Base-by-base conservation (phyloP, 2,797 vertebrate genomes). In the Ambastaia sidthimunki region DNA sequence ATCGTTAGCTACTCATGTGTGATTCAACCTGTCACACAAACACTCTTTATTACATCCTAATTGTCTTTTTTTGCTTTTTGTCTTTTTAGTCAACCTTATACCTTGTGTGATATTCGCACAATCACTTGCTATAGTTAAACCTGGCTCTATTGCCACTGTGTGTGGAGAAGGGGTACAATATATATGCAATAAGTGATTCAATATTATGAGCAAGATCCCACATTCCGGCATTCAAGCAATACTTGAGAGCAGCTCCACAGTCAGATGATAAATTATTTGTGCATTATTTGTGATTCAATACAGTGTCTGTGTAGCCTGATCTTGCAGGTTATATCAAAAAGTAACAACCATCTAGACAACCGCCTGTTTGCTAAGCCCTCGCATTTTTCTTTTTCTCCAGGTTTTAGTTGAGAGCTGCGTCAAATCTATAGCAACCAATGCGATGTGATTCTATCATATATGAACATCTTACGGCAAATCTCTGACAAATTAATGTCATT, bases 41-140 rank as follows among this genome's bases (percentile, higher is more conserved):
- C 41, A 70, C 7, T 57, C 10, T 67, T 55, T 76, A 67, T 44
- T 25, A 65, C 28, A 60, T 48, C 55, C 57, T 31, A 62, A 31
- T 25, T 16, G 16, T 60, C 7, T 28, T 67, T 68, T n/a, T 28
- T 37, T 37, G 34, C 34, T 37, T 9, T 41, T 41, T 9, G 28
- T 4, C 13, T 34, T 55, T 57, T 47, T 28, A 68, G 44, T 76
- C 3, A 76, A 75, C 23, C 28, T 28, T 31, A 15, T 28, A 28
- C 28, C 28, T 28, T 28, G 28, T 28, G 28, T 4, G 34, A 25
- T 44, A 60, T 57, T 57, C 55, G 4, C 55, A 57, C 19, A 57
- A 57, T 23, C 21, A 12, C 21, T 41, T 41, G 37, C 37, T 57
- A 11, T 19, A 55, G n/a, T 9, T 23, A 4, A 63, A 34, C 28